These are phyloP conservation scores for Pantherophis guttatus DNA, from an alignment of 2,113 vertebrate genomes.

Conservation along the genomic window DNA sequence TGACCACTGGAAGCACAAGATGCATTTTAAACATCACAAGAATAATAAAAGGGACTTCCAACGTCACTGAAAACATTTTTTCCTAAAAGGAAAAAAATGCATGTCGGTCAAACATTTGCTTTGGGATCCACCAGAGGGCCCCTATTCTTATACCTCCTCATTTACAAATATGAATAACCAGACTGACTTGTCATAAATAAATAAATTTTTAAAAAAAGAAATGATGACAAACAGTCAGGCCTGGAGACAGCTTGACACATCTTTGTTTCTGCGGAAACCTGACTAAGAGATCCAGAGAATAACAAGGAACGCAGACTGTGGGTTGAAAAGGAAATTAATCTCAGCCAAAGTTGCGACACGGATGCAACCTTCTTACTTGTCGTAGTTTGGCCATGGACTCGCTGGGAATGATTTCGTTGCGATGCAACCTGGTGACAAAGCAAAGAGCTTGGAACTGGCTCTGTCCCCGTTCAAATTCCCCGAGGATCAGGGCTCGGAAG, in stretches of 20 bases:
- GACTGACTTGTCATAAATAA: not conserved
- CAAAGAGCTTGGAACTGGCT: conserved; percentile 95
- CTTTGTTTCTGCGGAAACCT: too few species aligned
- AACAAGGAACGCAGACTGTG: not conserved
- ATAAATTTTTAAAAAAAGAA: not conserved
- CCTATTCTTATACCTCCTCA: not conserved
- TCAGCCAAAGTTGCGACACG: fast-evolving
- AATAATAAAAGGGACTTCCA: not conserved
- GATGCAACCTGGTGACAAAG: conserved; percentile 86
- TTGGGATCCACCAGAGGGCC: not conserved
- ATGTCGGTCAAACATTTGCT: not conserved
- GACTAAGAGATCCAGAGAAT: not conserved
- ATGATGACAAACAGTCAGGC: not conserved
- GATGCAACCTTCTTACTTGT: conserved; percentile 71
- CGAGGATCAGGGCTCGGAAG: conserved; percentile 92
- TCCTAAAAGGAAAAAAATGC: not conserved
- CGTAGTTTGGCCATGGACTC: conserved; percentile 96
- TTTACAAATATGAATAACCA: not conserved
- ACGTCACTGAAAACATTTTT: not conserved
- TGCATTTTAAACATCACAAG: not conserved
- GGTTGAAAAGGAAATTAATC: not conserved
- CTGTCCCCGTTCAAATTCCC: conserved; percentile 94
- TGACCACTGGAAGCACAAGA: not conserved
- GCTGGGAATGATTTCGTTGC: conserved; percentile 95
- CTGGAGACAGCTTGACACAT: not conserved